These are phyloP conservation scores for Falco berigora DNA, from an alignment of 2,797 vertebrate species.

Conservation along the genomic window DNA sequence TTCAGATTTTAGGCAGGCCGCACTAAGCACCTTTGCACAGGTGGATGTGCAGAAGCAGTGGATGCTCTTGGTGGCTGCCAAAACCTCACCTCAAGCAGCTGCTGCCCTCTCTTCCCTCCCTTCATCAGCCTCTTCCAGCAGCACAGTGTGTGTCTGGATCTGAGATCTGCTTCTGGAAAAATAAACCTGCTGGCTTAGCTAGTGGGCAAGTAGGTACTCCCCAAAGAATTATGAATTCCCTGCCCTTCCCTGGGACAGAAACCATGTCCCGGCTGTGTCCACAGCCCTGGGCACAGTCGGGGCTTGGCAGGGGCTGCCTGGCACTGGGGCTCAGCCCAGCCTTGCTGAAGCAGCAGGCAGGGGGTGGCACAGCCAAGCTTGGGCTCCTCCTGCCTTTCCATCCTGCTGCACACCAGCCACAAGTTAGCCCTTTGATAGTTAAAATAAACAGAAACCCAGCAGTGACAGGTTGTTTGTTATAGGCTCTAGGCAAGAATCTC, in stretches of 20 bases:
- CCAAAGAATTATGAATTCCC: background rate
- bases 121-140: background rate
- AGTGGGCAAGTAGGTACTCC: background rate
- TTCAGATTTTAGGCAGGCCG: background rate
- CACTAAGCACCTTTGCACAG: background rate
- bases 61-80: background rate
- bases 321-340: background rate
- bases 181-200: background rate
- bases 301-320: background rate
- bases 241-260: background rate
- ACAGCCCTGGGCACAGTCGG: background rate
- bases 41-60: background rate
- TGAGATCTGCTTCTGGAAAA: background rate
- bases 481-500: background rate
- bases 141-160: rapidly evolving
- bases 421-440: background rate
- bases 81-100: background rate
- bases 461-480: background rate
- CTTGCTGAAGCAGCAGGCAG: rapidly evolving
- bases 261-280: background rate
- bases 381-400: background rate
- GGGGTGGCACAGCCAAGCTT: background rate
- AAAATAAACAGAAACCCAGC: background rate
- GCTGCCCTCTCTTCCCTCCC: background rate
- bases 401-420: background rate